Evolutionary conservation across 2,888 invertebrate genomes (phyloP).

Genomic region (Ormia ochracea): DNA sequence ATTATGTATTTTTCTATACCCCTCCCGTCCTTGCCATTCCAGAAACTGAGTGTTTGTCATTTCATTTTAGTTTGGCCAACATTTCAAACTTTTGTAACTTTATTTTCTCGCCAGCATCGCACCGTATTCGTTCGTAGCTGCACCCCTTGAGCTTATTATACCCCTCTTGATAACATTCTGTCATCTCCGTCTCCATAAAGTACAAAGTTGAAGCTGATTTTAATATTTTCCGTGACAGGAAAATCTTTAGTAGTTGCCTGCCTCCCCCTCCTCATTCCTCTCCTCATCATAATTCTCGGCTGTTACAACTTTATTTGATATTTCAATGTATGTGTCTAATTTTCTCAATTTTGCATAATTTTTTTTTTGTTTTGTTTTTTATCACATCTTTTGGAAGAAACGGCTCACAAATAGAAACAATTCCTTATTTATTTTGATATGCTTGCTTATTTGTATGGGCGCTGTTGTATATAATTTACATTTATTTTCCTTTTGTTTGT

Average conservation of each 20-base stretch:
- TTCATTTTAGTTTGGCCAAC: slow-evolving; percentile 40
- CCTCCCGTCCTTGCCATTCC: not conserved
- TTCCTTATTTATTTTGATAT: slow-evolving; percentile 11
- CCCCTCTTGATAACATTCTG: not conserved
- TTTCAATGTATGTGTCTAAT: slow-evolving; percentile 60
- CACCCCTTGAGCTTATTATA: not conserved
- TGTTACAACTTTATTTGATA: slow-evolving; percentile 59
- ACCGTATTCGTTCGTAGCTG: not conserved
- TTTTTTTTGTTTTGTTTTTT: slow-evolving; percentile 19
- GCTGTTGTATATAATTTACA: slow-evolving; percentile 28
- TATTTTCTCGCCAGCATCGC: slow-evolving; percentile 32
- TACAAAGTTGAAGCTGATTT: slow-evolving; percentile 72
- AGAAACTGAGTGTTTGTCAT: slow-evolving; percentile 27
- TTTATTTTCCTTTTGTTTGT: slow-evolving; percentile 37
- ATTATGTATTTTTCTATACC: not conserved
- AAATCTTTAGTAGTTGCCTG: slow-evolving; percentile 67
- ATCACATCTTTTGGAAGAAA: not conserved
- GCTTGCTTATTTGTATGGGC: not conserved
- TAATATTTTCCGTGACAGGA: slow-evolving; percentile 76
- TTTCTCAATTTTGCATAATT: slow-evolving; percentile 44
- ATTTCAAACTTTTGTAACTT: slow-evolving; percentile 4
- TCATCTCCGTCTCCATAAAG: slow-evolving; percentile 4
- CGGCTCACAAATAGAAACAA: slow-evolving; percentile 15
- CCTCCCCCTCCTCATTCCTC: slow-evolving; percentile 18
- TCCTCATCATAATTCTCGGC: not conserved